Percentiles rank a stretch among this genome's conserved stretches.
Conservation (phyloP, 2,888 invertebrate genomes). For the Willowsia nigromaculata region DNA sequence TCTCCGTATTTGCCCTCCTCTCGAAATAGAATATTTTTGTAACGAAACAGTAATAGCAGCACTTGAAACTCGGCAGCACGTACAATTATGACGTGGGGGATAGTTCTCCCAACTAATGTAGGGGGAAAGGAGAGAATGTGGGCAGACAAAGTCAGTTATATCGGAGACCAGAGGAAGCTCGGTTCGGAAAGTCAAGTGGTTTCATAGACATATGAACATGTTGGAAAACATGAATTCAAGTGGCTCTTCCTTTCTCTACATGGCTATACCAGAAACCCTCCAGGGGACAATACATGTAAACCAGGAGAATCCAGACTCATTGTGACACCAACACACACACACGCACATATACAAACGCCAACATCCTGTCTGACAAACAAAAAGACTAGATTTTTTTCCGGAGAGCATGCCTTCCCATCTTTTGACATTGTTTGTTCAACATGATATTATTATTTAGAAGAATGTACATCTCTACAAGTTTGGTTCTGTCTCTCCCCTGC, state of each 20-base stretch:
- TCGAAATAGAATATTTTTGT: no score
- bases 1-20: background rate
- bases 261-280: constrained; percentile 19
- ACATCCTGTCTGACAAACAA: background rate
- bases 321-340: constrained; percentile 21
- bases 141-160: background rate
- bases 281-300: constrained; percentile 56
- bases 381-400: background rate
- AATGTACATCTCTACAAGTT: background rate
- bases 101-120: background rate
- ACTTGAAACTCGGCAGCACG: background rate
- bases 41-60: background rate
- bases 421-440: constrained; percentile 15
- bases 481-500: background rate
- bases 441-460: background rate
- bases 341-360: background rate
- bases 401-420: background rate
- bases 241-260: background rate
- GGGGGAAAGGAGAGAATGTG: background rate
- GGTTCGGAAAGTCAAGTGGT: constrained; percentile 10
- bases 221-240: constrained; percentile 15
- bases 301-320: constrained; percentile 29
- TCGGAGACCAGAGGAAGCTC: background rate
- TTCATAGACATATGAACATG: background rate
- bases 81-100: background rate